Evolutionary conservation across 2,113 vertebrate genomes (phyloP).

Genomic region (Pholis gunnellus): DNA sequence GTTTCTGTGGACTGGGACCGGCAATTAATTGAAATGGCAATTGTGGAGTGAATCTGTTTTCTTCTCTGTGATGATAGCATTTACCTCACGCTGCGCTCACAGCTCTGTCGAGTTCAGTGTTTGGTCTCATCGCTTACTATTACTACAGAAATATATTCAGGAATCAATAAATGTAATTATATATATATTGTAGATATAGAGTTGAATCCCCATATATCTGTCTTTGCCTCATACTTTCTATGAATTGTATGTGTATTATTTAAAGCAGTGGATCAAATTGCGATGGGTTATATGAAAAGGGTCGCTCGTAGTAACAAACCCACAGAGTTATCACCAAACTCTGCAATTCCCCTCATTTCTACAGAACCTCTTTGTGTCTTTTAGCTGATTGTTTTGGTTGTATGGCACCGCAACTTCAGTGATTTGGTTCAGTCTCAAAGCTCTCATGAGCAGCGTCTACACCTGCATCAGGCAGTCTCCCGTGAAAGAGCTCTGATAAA

Average conservation of each 20-base stretch:
- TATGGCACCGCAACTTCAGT: background rate
- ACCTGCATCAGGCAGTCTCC: background rate
- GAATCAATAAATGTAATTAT: background rate
- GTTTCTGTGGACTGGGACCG: slow-evolving; percentile 58
- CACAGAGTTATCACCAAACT: background rate
- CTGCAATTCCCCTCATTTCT: background rate
- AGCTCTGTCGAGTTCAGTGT: background rate
- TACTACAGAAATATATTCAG: background rate
- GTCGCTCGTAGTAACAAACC: background rate
- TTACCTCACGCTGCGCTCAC: slow-evolving; percentile 1
- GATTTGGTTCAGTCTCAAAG: background rate
- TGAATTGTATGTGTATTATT: background rate
- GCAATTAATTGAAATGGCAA: slow-evolving; percentile 65
- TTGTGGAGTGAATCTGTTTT: slow-evolving; percentile 40
- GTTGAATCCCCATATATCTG: background rate
- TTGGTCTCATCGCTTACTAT: background rate
- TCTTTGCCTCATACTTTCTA: background rate
- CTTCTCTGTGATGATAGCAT: slow-evolving; percentile 9
- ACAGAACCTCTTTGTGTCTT: background rate
- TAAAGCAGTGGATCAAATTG: background rate
- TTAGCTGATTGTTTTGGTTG: background rate
- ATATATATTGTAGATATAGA: background rate
- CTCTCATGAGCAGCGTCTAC: background rate
- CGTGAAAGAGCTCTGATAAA: background rate
- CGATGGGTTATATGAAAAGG: background rate